Conservation (phyloP, 2,888 invertebrate genomes). For the Cactoblastis cactorum region DNA sequence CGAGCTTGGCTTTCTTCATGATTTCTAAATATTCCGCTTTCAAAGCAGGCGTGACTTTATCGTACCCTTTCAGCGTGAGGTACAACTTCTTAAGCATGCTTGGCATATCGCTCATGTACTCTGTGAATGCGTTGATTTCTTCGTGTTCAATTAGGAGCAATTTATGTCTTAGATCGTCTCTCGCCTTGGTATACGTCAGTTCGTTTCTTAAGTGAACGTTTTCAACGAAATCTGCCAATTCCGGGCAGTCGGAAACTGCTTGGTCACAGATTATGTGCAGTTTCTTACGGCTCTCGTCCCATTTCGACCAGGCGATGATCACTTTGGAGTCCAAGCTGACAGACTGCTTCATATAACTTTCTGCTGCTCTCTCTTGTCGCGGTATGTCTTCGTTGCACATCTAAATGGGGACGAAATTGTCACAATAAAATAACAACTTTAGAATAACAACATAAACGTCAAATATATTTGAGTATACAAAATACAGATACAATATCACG, state of each 20-base stretch:
- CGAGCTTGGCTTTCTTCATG: slow-evolving; percentile 78
- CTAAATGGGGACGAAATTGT: slow-evolving; percentile 34
- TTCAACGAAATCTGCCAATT: slow-evolving; percentile 44
- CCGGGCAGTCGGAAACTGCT: slow-evolving; percentile 45
- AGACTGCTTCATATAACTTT: slow-evolving; percentile 55
- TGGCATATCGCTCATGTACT: slow-evolving; percentile 74
- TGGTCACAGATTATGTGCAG: slow-evolving; percentile 40
- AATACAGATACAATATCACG: too few species aligned
- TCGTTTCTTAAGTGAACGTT: slow-evolving; percentile 48
- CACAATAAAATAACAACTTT: too few species aligned
- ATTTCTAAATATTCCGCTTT: slow-evolving; percentile 79
- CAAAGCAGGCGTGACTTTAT: slow-evolving; percentile 76
- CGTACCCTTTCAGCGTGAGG: slow-evolving; percentile 78
- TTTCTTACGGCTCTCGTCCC: slow-evolving; percentile 46
- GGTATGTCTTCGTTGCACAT: slow-evolving; percentile 65
- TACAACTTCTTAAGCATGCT: slow-evolving; percentile 78
- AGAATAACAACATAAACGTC: neutral
- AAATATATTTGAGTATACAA: too few species aligned
- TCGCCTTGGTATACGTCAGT: slow-evolving; percentile 58
- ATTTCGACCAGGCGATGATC: slow-evolving; percentile 45
- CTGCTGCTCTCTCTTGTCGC: slow-evolving; percentile 59
- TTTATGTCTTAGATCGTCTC: slow-evolving; percentile 53
- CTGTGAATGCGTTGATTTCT: slow-evolving; percentile 72
- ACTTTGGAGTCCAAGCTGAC: slow-evolving; percentile 51
- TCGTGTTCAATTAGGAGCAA: slow-evolving; percentile 62